Evolutionary conservation across 2,888 invertebrate genomes (phyloP).

Genomic region (Eupithecia abbreviata): DNA sequence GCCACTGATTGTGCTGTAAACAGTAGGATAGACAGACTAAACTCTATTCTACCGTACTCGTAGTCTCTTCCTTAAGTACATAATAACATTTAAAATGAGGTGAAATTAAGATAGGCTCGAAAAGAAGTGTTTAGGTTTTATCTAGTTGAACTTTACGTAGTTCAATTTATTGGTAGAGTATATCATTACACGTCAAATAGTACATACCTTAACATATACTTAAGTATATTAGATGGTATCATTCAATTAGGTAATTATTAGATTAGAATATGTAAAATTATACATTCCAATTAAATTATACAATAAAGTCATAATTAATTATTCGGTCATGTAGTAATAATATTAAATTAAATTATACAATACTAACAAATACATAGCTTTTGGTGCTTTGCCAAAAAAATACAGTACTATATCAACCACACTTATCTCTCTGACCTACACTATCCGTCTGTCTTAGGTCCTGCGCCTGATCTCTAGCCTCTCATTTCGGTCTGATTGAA

Average conservation of each 20-base stretch:
- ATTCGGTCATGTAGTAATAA: no score
- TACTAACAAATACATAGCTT: neutral
- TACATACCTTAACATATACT: no score
- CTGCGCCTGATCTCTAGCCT: neutral
- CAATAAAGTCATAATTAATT: no score
- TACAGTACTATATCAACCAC: no score
- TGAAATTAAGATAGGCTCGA: neutral
- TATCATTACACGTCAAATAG: no score
- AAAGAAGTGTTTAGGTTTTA: neutral
- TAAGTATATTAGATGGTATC: no score
- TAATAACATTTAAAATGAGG: constrained; percentile 15
- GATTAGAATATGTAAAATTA: no score
- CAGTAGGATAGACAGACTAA: constrained; percentile 28
- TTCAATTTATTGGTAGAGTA: neutral
- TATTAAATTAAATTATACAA: no score
- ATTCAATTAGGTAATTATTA: no score
- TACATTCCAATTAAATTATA: no score
- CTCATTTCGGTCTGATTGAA: neutral
- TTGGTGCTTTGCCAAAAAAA: neutral
- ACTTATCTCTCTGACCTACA: no score
- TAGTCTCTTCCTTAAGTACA: neutral
- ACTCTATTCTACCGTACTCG: neutral
- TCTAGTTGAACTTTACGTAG: neutral
- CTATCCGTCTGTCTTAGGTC: neutral
- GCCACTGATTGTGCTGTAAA: constrained; percentile 28